Evolutionary conservation across 2,888 invertebrate genomes (phyloP), one percentile per base, ranked within the genome.

Genomic region (Drosophila flavopinicola): DNA sequence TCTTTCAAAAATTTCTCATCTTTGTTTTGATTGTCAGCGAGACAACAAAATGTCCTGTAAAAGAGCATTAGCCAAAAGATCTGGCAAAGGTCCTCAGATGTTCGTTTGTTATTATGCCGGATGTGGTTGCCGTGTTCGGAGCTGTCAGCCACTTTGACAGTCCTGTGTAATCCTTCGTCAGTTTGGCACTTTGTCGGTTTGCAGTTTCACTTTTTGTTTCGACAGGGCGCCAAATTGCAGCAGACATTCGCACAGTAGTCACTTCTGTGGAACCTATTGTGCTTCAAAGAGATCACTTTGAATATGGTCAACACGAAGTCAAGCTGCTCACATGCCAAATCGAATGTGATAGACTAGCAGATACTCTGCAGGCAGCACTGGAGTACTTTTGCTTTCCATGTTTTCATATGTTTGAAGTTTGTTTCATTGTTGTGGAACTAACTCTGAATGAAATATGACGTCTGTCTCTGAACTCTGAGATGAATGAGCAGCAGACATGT

Each of bases 101-200:
- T 6, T 32, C n/a, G 11, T n/a, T 45, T 56, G 11, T 17, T 44
- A 1, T 13, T 25, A 29, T 49, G 49, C 51, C 68, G 51, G 61
- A 61, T 60, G 74, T 33, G 51, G 74, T 73, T 33, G 54, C 30
- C 38, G 23, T 25, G 27, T n/a, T 6, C 27, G 24, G 10, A 57
- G 15, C 45, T 38, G 49, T 27, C 38, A 61, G 47, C n/a, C 30
- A 25, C 23, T 27, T 27, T 42, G 41, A 56, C 41, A 44, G 39
- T 42, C 47, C 15, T 6, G 15, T 17, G 30, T 73, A 74, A 80
- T 80, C 78, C 72, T 47, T 59, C 66, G 41, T 39, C 35, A 48
- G 15, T 17, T 27, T 30, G 38, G 4, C 60, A 37, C 10, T 33
- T n/a, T 27, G 33, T 25, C 53, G 29, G 10, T 3, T 33, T 15